A percentile compares a stretch with the other conserved stretches of the same genome.
phyloP scores from a whole-genome alignment of 2,888 invertebrate genomes.

The Mycalesis mineus region DNA sequence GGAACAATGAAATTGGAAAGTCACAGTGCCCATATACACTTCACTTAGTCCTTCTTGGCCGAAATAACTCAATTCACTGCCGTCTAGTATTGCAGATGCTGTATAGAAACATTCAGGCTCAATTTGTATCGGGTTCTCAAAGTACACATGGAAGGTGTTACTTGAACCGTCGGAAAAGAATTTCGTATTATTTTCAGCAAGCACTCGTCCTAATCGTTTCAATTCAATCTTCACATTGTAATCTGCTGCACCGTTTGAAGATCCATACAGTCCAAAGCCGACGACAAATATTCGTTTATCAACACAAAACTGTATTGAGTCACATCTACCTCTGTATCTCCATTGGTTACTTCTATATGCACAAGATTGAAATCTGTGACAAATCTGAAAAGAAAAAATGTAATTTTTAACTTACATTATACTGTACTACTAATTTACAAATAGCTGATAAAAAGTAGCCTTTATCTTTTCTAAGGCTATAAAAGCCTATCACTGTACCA shows the following conservation, averaged over 20 bases:
- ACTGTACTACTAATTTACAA: too few relatives aligned
- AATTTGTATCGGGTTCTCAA: slow-evolving; percentile 90
- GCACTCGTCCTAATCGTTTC: slow-evolving; percentile 90
- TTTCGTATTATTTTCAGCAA: slow-evolving; percentile 94
- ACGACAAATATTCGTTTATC: slow-evolving; percentile 97
- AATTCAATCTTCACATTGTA: slow-evolving; percentile 96
- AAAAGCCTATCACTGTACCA: too few relatives aligned
- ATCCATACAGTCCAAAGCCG: slow-evolving; percentile 96
- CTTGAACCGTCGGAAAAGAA: slow-evolving; percentile 98
- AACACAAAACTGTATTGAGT: slow-evolving; percentile 97
- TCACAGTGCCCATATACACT: slow-evolving; percentile 93
- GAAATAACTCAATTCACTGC: slow-evolving; percentile 96
- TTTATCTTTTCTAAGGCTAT: too few relatives aligned
- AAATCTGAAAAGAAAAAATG: slow-evolving; percentile 79
- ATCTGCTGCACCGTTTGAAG: slow-evolving; percentile 96
- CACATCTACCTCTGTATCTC: slow-evolving; percentile 97
- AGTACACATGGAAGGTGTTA: slow-evolving; percentile 92
- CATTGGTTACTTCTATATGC: slow-evolving; percentile 98
- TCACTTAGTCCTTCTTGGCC: slow-evolving; percentile 98
- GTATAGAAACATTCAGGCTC: slow-evolving; percentile 97
- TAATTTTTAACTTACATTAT: too few relatives aligned
- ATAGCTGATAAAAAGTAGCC: too few relatives aligned
- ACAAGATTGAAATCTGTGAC: slow-evolving; percentile 97
- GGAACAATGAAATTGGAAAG: slow-evolving; percentile 98
- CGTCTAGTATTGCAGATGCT: slow-evolving; percentile 96